Evolutionary conservation across 2,113 vertebrate species (phyloP).

Genomic region (Oreocharis arfaki): DNA sequence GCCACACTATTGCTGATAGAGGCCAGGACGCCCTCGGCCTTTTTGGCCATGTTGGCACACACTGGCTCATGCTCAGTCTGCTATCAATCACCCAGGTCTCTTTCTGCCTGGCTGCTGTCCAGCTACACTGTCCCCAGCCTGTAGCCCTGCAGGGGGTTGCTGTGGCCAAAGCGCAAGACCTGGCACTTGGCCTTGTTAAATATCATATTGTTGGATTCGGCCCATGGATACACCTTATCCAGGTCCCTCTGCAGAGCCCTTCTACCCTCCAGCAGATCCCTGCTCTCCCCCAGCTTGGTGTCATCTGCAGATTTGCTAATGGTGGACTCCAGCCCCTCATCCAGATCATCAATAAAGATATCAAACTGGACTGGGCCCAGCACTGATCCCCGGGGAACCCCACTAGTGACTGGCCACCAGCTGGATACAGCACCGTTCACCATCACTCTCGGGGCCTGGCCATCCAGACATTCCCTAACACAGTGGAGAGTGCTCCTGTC

Average conservation of each 20-base stretch:
- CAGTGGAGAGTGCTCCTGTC: rapidly evolving
- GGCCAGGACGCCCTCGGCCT: rapidly evolving
- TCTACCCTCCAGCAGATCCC: neutral
- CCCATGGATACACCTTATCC: neutral
- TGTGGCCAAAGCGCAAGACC: neutral
- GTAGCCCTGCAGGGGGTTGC: rapidly evolving
- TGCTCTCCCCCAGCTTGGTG: rapidly evolving
- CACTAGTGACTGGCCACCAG: rapidly evolving
- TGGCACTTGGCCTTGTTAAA: rapidly evolving
- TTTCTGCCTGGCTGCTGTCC: rapidly evolving
- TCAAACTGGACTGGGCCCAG: rapidly evolving
- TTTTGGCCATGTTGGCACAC: neutral
- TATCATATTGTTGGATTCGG: rapidly evolving
- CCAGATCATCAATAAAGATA: neutral
- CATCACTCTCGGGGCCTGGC: rapidly evolving
- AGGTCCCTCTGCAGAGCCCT: neutral
- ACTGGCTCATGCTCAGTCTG: neutral
- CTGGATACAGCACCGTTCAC: neutral
- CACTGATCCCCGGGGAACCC: neutral
- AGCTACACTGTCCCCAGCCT: neutral
- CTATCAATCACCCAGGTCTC: rapidly evolving
- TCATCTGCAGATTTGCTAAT: neutral
- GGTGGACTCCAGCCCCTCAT: rapidly evolving
- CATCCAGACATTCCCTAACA: neutral
- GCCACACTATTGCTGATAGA: neutral